phyloP scores from a whole-genome alignment of 2,888 invertebrate genomes.

The Sepioteuthis lessoniana region DNA sequence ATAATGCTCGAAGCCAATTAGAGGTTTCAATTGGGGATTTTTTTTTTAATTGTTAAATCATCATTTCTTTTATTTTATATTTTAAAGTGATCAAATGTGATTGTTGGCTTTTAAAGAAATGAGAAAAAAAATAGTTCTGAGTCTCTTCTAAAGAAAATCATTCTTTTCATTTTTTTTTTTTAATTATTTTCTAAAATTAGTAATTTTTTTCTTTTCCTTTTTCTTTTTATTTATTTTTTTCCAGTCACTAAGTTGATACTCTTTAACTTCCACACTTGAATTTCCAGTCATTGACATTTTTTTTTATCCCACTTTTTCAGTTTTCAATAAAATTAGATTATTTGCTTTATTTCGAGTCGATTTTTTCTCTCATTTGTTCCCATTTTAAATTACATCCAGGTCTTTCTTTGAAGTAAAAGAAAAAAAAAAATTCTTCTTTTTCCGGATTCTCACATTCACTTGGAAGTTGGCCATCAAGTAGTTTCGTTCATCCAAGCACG shows the following conservation, averaged over 20 bases:
- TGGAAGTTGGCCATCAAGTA: background rate
- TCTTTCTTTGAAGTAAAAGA: background rate
- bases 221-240: background rate
- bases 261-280: background rate
- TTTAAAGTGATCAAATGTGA: background rate
- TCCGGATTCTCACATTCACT: background rate
- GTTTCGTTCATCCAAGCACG: background rate
- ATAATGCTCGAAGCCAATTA: background rate
- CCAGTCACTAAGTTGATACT: background rate
- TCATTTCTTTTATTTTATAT: background rate
- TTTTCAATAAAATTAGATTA: slow-evolving; percentile 33
- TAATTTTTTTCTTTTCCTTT: background rate
- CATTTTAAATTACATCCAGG: background rate
- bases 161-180: background rate
- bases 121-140: background rate
- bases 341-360: background rate
- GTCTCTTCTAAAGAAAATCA: background rate
- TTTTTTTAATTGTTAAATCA: background rate
- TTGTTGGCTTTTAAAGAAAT: background rate
- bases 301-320: background rate
- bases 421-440: background rate
- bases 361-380: background rate
- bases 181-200: background rate
- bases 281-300: background rate
- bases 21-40: background rate